Base-by-base conservation (phyloP, 2,888 invertebrate genomes). In the Tinea semifulvella region DNA sequence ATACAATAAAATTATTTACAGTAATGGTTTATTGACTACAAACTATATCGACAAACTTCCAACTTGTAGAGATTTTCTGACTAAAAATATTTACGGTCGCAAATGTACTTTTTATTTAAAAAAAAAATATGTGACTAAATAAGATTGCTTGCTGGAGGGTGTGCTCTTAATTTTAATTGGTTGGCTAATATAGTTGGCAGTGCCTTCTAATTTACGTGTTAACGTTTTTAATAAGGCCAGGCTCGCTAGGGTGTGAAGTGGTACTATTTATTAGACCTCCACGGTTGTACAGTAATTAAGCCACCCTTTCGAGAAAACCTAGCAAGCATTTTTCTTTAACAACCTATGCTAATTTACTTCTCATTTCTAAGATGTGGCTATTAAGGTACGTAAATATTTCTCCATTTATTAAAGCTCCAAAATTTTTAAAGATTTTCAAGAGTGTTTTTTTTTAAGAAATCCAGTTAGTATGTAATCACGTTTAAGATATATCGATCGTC, bases 181-280 rank as follows among this genome's bases (percentile, higher is more conserved):
- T 68, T 70, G 63, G 74, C 75, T 76, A 79, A 77, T 79, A 73
- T 73, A 67, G 61, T 51, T 11, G 40, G 57, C 62, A 62, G 62
- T 57, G 51, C 58, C 65, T 72, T 76, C 77, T 79, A 76, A 79
- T 77, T 79, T 79, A 75, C 76, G 74, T 69, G 77, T 77, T 76
- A 75, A 75, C 75, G 69, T 75, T 79, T 79, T 79, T 79, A 77
- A 79, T 79, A 80, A 79, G 77, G 74, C 73, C 65, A 49, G 61
- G 64, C 65, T n/a, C n/a, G n/a, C n/a, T 60, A 65, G 79, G 79
- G 79, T 64, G 74, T 63, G 65, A 76, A 79, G 79, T 79, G 76
- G 79, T 69, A 73, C 69, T 72, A 69, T 76, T 77, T 75, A 72
- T 61, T 66, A 62, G 17, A 27, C 28, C 28, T 18, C 18, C 16